Base-by-base conservation (phyloP, 2,888 invertebrate species). In the Nemapogon koenigi region DNA sequence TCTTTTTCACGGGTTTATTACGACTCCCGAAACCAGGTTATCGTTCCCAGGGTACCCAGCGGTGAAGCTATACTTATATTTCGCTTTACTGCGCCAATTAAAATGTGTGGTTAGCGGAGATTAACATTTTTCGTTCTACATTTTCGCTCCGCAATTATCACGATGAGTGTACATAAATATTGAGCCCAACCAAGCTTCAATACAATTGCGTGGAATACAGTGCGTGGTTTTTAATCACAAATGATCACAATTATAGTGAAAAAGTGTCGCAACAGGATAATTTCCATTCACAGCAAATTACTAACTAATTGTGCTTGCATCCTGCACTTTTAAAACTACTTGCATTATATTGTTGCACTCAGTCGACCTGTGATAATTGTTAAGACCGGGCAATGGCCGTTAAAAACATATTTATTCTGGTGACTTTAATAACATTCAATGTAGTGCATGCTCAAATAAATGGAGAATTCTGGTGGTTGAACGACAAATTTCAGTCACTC, bases 391-490 rank as follows among this genome's bases (percentile, higher is more conserved):
- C 41, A 22, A 10, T 22, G 22, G 6, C 10, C 22, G 10, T 10
- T 22, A 6, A 22, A 22, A 22, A 7, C 22, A 22, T 10, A 22
- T 10, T 22, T 16, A 16, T 16, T 29, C 11, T 16, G 31, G 16
- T 31, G 22, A 22, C 22, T 7, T 7, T 8, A 22, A 22, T 19
- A 19, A 33, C 14, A 16, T 33, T 19, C 13, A 33, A 33, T 4
- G n/a, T 3, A 3, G 33, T 13, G 27, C 42, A 48, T 4, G 49
- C 62, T 26, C 76, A 78, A 54, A 40, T 70, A 15, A 61, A 66
- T 37, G 75, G 75, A 22, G 64, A 68, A 46, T 76, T 76, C 49
- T 71, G 73, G 76, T 73, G 75, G 75, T 43, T 73, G 11, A 61
- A 70, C 40, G 51, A 63, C 19, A 62, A 70, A 44, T 43, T 72